Conservation (phyloP, 1,140 invertebrate genomes). For the Drosophila arawakana region DNA sequence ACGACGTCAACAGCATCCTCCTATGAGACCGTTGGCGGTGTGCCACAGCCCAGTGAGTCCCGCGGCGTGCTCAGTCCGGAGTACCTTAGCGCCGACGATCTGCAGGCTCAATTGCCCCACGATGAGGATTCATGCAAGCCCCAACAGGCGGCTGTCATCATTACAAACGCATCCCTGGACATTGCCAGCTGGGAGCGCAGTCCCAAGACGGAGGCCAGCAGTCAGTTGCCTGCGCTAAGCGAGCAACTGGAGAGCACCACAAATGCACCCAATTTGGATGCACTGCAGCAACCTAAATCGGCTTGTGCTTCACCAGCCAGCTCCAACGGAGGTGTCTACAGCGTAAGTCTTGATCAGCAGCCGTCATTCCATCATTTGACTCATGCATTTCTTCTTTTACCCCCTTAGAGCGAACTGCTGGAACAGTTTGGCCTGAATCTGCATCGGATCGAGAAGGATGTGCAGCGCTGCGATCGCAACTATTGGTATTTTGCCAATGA, state of each 20-base stretch:
- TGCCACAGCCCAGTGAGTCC: conserved; percentile 30
- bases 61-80: conserved; percentile 74
- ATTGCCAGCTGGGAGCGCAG: conserved; percentile 85
- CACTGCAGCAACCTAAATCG: conserved; percentile 85
- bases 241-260: conserved; percentile 21
- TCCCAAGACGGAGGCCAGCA: conserved; percentile 56
- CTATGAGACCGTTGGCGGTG: conserved; percentile 80
- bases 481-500: conserved; percentile 95
- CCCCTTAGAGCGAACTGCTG: conserved; percentile 90
- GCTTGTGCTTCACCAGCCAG: conserved; percentile 91
- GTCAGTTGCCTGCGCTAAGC: conserved; percentile 67
- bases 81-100: conserved; percentile 77
- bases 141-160: conserved; percentile 86
- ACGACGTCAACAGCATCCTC: conserved; percentile 80
- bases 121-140: conserved; percentile 53
- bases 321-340: conserved; percentile 94
- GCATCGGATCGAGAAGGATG: conserved; percentile 98
- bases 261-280: conserved; percentile 61
- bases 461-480: conserved; percentile 96
- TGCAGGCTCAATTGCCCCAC: conserved; percentile 59
- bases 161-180: conserved; percentile 88
- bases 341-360: conserved; percentile 86
- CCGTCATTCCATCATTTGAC: too few relatives aligned
- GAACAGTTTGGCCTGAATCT: conserved; percentile 95
- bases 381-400: neutral